Conservation (phyloP, 2,113 vertebrate species). For the Sebastes fasciatus region DNA sequence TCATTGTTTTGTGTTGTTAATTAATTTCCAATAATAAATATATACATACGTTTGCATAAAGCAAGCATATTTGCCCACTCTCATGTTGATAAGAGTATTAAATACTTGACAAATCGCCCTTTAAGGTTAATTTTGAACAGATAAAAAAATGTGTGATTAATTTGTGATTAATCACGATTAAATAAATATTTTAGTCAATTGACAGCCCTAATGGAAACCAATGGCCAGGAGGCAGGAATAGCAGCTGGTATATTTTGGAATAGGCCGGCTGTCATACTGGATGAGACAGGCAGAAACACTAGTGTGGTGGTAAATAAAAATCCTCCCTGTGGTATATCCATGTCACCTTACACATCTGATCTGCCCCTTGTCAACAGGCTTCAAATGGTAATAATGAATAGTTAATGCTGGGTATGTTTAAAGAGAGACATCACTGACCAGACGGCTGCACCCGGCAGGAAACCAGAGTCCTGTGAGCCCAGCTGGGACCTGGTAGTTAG, state of each 20-base stretch:
- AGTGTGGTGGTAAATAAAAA: neutral
- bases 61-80: too few species aligned
- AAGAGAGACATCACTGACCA: slow-evolving; percentile 13
- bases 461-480: slow-evolving; percentile 32
- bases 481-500: slow-evolving; percentile 60
- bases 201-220: too few species aligned
- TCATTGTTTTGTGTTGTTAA: too few species aligned
- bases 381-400: slow-evolving; percentile 10
- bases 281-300: neutral
- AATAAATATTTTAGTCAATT: too few species aligned
- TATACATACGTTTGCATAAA: too few species aligned
- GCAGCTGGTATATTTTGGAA: neutral
- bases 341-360: neutral
- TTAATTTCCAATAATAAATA: too few species aligned
- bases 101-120: too few species aligned
- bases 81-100: too few species aligned
- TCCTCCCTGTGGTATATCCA: neutral
- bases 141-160: too few species aligned
- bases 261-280: neutral
- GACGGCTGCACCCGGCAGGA: slow-evolving; percentile 37
- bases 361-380: neutral
- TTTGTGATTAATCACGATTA: too few species aligned
- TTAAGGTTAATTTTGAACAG: too few species aligned
- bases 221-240: neutral
- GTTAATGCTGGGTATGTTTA: slow-evolving; percentile 1